Base-by-base conservation (phyloP, 2,113 vertebrate species). In the Turnix velox region DNA sequence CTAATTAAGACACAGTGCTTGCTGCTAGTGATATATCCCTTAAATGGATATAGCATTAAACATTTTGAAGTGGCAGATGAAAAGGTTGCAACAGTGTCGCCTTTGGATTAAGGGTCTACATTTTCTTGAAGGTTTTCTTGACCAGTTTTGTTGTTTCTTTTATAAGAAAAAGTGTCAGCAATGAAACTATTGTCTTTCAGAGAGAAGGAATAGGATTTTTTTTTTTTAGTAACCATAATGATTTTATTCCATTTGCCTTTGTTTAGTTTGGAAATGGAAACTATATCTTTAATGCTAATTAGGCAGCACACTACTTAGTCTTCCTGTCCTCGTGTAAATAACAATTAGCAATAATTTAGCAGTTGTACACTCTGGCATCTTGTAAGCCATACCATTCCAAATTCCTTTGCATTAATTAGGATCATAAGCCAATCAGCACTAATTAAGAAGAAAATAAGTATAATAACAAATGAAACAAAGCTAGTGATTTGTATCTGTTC, bases 271-370 rank as follows among this genome's bases (percentile, higher is more conserved):
- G 93, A 97, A 97, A 97, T 95, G 92, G 96, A 96, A 97, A 97
- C 95, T 96, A 96, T 97, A 97, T 98, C 97, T 98, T 97, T 97
- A 97, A 97, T 97, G 95, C 88, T 98, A 98, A 98, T 98, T 98
- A 97, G 94, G 89, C 96, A 94, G 88, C 90, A 81, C 97, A 93
- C 96, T 96, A 88, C 97, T 97, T 97, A 96, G 97, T 97, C 96
- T 98, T 98, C 97, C 94, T 97, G 97, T 96, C 97, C 97, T 95
- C 48, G 5, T 96, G 94, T 98, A 98, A 98, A 98, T 97, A 97
- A 98, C 97, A 98, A 98, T 98, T 98, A 98, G 95, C 96, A 97
- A 98, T 97, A 97, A 98, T 98, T 97, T 97, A 97, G 96, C 97
- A 98, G 95, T 98, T 97, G 93, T 97, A 97, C 92, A 97, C 96